These are phyloP conservation scores for Tarsius wallacei DNA, from an alignment of 2,797 vertebrate species.

Conservation along the genomic window DNA sequence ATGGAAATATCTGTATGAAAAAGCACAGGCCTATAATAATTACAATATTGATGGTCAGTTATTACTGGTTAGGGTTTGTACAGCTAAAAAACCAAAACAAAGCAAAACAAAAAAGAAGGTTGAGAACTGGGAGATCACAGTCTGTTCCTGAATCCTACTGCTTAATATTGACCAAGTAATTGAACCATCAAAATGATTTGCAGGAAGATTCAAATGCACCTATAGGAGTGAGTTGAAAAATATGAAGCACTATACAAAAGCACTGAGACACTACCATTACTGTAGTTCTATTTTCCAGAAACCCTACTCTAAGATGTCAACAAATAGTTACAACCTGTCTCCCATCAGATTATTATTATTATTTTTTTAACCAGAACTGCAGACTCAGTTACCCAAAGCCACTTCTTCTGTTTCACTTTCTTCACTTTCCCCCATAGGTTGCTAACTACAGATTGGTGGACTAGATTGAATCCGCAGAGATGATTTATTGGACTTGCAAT, in stretches of 20 bases:
- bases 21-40: not conserved
- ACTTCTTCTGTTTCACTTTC: not conserved
- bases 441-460: not conserved
- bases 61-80: not conserved
- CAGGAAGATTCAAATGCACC: not conserved
- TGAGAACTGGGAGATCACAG: not conserved
- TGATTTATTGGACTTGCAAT: not conserved
- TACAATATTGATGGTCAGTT: not conserved
- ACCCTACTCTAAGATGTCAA: not conserved
- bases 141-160: not conserved
- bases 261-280: not conserved
- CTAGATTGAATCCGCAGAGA: not conserved
- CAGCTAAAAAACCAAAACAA: not conserved
- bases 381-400: not conserved
- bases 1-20: constrained; percentile 24
- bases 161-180: not conserved
- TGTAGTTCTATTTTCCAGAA: not conserved
- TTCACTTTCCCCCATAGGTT: not conserved
- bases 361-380: not conserved
- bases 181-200: not conserved
- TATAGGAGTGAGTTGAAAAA: not conserved
- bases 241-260: not conserved
- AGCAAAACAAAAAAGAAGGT: not conserved
- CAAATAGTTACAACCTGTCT: not conserved
- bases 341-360: not conserved